Evolutionary conservation across 2,113 vertebrate genomes (phyloP).

Genomic region (Esox niger): DNA sequence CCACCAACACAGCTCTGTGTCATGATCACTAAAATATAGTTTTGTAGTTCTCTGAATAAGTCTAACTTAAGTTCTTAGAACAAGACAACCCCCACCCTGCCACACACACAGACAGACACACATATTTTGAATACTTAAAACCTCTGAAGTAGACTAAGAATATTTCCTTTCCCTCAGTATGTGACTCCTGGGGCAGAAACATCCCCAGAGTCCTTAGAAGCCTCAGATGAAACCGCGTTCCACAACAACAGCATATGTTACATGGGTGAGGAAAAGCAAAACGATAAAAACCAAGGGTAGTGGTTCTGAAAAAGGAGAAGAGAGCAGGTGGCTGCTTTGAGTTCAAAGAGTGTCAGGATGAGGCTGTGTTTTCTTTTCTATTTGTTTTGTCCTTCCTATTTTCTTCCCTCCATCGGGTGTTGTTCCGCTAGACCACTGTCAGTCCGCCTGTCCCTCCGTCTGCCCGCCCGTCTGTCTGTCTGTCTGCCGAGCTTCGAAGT

Average conservation of each 20-base stretch:
- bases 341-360: slow-evolving; percentile 63
- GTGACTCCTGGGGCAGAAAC: background rate
- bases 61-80: background rate
- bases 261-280: slow-evolving; percentile 33
- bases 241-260: slow-evolving; percentile 46
- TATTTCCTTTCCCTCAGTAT: background rate
- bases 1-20: no score
- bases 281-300: slow-evolving; percentile 36
- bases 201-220: slow-evolving; percentile 22
- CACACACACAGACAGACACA: background rate
- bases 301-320: slow-evolving; percentile 42
- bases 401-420: background rate
- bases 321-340: slow-evolving; percentile 61
- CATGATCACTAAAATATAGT: no score
- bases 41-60: no score
- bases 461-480: slow-evolving; percentile 3
- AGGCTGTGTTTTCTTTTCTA: slow-evolving; percentile 60
- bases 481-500: slow-evolving; percentile 49
- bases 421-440: background rate
- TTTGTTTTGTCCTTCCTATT: slow-evolving; percentile 9
- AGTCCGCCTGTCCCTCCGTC: slow-evolving; percentile 16
- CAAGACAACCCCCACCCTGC: background rate
- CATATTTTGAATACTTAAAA: background rate
- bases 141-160: background rate
- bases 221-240: slow-evolving; percentile 22